Conservation (phyloP, 2,888 invertebrate species). For the Dugesia japonica region DNA sequence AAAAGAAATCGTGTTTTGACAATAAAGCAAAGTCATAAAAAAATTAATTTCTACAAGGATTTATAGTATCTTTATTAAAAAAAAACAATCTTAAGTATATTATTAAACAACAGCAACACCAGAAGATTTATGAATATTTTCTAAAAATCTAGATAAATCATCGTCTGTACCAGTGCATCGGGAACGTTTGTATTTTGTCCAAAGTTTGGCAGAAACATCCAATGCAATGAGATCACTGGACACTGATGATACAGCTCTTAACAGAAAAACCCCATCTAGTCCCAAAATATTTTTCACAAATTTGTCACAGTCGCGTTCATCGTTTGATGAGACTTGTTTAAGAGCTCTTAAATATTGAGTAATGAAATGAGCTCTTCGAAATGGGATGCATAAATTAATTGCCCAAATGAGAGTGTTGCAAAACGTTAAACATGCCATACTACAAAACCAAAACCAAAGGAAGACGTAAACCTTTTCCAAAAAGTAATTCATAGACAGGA, state of each 20-base stretch:
- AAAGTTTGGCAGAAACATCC: constrained; percentile 38
- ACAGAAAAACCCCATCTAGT: constrained; percentile 45
- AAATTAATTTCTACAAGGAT: too few relatives aligned
- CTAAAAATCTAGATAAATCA: constrained; percentile 33
- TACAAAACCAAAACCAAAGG: constrained; percentile 47
- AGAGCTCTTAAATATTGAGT: constrained; percentile 49
- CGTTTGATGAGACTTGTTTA: constrained; percentile 45
- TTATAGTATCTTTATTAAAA: neutral
- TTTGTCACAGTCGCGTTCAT: constrained; percentile 43
- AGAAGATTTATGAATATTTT: constrained; percentile 30
- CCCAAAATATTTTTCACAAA: constrained; percentile 45
- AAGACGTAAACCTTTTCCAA: constrained; percentile 44
- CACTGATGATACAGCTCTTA: constrained; percentile 39
- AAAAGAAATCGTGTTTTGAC: too few relatives aligned
- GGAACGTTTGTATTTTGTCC: constrained; percentile 39
- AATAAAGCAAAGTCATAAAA: too few relatives aligned
- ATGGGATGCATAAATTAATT: constrained; percentile 38
- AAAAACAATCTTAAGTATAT: neutral
- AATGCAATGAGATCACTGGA: constrained; percentile 39
- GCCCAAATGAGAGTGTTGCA: constrained; percentile 43
- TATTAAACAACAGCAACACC: neutral
- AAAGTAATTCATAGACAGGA: constrained; percentile 35
- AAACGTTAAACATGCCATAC: constrained; percentile 41
- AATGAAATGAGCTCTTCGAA: constrained; percentile 43
- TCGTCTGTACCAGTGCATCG: constrained; percentile 36